A percentile compares a stretch with the other conserved stretches of the same genome.
phyloP scores from a whole-genome alignment of 2,888 invertebrate species.

The Calameuta filiformis region DNA sequence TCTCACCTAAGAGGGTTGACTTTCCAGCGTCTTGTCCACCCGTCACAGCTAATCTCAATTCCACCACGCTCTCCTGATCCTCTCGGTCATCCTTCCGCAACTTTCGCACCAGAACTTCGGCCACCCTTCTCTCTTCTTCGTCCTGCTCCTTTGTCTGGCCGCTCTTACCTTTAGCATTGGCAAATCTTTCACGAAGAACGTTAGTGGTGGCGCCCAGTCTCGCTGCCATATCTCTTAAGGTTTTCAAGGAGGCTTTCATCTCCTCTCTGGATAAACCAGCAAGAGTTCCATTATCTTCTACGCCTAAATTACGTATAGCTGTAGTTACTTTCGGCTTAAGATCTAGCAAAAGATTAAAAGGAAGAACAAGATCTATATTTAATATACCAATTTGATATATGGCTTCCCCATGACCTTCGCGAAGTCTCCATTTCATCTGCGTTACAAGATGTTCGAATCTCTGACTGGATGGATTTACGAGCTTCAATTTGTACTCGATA shows the following conservation, averaged over 20 bases:
- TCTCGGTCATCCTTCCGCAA: conserved; percentile 71
- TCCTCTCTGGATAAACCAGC: conserved; percentile 86
- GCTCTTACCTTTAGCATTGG: conserved; percentile 58
- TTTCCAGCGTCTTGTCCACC: conserved; percentile 98
- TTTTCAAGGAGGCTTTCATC: conserved; percentile 86
- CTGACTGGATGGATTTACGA: conserved; percentile 90
- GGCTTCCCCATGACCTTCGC: conserved; percentile 96
- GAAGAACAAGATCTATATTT: not conserved
- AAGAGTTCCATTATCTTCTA: conserved; percentile 88
- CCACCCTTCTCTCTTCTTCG: conserved; percentile 72
- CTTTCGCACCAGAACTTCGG: conserved; percentile 91
- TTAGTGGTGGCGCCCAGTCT: conserved; percentile 86
- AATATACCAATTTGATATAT: conserved; percentile 89
- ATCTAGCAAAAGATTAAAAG: not conserved
- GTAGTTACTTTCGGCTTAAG: conserved; percentile 2
- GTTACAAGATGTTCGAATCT: conserved; percentile 97
- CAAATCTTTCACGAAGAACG: conserved; percentile 76
- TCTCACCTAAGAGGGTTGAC: conserved; percentile 81
- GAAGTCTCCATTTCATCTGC: conserved; percentile 98
- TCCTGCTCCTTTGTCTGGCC: conserved; percentile 35
- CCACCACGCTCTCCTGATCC: conserved; percentile 84
- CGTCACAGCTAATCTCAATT: conserved; percentile 91
- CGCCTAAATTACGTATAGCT: conserved; percentile 66
- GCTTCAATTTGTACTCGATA: conserved; percentile 94
- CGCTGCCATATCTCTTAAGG: conserved; percentile 89